Conservation (phyloP, 2,113 vertebrate genomes). For the Serinus canaria region DNA sequence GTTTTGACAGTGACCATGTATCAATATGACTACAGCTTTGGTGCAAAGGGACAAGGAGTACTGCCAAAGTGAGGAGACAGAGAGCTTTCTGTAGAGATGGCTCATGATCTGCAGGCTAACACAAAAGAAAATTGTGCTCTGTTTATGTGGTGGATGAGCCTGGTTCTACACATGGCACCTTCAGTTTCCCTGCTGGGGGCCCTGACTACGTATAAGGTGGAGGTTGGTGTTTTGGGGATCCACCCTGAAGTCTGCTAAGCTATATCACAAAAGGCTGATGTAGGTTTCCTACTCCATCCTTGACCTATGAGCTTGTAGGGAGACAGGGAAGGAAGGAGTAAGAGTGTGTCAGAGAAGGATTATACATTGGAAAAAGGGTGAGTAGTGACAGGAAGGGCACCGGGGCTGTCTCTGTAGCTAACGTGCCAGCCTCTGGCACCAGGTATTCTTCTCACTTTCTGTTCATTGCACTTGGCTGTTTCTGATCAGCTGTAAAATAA, state of each 20-base stretch:
- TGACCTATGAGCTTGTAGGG: neutral
- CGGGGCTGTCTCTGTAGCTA: neutral
- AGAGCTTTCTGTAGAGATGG: neutral
- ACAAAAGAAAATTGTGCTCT: neutral
- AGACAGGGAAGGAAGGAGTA: neutral
- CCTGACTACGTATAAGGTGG: neutral
- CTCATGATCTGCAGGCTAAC: neutral
- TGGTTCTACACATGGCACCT: neutral
- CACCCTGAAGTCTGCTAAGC: neutral
- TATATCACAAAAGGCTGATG: neutral
- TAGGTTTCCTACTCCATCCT: neutral
- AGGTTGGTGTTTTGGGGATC: neutral
- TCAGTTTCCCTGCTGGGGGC: neutral
- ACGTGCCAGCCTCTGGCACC: neutral
- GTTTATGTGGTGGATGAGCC: neutral
- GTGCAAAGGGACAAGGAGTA: neutral
- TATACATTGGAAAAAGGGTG: neutral
- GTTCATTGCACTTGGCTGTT: neutral
- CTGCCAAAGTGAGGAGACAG: conserved; percentile 5
- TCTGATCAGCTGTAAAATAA: neutral
- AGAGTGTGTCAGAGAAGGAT: neutral
- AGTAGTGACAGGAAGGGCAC: neutral
- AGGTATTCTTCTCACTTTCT: neutral
- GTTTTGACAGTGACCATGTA: neutral
- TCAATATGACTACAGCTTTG: neutral